A percentile compares a stretch with the other conserved stretches of the same genome.
These are phyloP conservation scores for Ornithoptera alexandrae DNA, from an alignment of 2,888 invertebrate species.

Conservation along the genomic window DNA sequence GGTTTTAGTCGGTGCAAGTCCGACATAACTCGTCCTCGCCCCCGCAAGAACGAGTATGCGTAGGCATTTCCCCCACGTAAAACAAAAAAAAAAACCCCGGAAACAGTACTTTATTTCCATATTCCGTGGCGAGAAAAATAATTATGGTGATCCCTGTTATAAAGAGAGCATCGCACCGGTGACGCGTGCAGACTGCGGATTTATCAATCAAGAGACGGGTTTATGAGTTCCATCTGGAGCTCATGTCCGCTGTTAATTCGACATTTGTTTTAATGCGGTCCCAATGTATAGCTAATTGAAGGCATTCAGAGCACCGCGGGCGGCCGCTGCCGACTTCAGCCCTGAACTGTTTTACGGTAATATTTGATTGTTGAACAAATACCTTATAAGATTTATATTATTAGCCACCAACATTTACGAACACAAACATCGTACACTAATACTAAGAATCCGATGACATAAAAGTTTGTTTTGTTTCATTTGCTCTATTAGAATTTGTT, in stretches of 20 bases:
- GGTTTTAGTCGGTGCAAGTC: too few species aligned
- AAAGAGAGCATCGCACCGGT: conserved; percentile 51
- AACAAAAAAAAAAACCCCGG: too few species aligned
- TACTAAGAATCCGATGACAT: conserved; percentile 13
- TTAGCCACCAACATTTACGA: not conserved
- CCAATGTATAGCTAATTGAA: conserved; percentile 49
- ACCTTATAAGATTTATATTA: conserved; percentile 14
- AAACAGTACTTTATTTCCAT: too few species aligned
- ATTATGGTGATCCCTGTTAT: conserved; percentile 35
- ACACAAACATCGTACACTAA: not conserved
- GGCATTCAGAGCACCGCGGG: conserved; percentile 55
- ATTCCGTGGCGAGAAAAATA: not conserved
- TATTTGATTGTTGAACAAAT: conserved; percentile 30
- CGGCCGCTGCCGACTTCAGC: conserved; percentile 62
- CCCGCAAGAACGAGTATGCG: too few species aligned
- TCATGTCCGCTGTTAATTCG: conserved; percentile 43
- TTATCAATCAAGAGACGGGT: conserved; percentile 64
- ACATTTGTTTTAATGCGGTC: conserved; percentile 54
- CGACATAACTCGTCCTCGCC: too few species aligned
- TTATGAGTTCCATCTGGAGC: conserved; percentile 50
- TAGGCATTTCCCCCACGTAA: too few species aligned
- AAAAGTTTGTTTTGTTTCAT: conserved; percentile 5
- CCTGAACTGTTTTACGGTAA: conserved; percentile 51
- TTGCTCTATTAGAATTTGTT: conserved; percentile 7
- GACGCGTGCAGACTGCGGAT: conserved; percentile 37